phyloP scores from a whole-genome alignment of 2,888 invertebrate species.

The Psylliodes chrysocephalus region DNA sequence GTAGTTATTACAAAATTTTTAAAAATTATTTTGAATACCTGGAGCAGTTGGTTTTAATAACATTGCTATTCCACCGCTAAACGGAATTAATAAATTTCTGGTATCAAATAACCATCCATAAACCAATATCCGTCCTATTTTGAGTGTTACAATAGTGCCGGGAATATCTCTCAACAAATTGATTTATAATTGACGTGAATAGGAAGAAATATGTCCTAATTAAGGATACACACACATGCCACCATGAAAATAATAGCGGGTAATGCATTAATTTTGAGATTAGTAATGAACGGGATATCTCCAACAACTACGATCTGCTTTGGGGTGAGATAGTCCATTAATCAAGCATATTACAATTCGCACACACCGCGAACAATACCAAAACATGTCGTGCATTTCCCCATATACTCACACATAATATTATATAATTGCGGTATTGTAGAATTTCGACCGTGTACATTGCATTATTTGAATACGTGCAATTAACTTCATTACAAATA shows the following conservation, averaged over 20 bases:
- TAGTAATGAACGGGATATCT: constrained; percentile 43
- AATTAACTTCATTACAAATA: constrained; percentile 9
- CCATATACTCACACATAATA: constrained; percentile 33
- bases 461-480: constrained; percentile 18
- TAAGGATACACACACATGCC: constrained; percentile 39
- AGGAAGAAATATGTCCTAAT: constrained; percentile 38
- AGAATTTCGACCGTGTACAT: constrained; percentile 22
- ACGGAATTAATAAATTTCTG: constrained; percentile 1
- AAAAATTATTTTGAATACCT: too few relatives aligned
- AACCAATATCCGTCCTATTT: constrained; percentile 10
- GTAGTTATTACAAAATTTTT: too few relatives aligned
- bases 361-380: constrained; percentile 44
- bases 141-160: constrained; percentile 4
- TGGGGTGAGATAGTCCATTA: constrained; percentile 44
- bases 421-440: constrained; percentile 26
- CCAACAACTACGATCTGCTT: constrained; percentile 43
- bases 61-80: neutral
- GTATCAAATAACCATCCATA: constrained; percentile 3
- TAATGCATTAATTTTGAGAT: constrained; percentile 46
- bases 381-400: constrained; percentile 41
- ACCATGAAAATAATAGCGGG: constrained; percentile 39
- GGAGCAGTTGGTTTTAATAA: neutral
- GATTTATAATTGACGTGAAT: constrained; percentile 32
- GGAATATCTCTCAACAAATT: constrained; percentile 28
- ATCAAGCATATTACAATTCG: constrained; percentile 47